Base-by-base conservation (phyloP, 2,113 vertebrate species). In the Gorsachius goisagi region DNA sequence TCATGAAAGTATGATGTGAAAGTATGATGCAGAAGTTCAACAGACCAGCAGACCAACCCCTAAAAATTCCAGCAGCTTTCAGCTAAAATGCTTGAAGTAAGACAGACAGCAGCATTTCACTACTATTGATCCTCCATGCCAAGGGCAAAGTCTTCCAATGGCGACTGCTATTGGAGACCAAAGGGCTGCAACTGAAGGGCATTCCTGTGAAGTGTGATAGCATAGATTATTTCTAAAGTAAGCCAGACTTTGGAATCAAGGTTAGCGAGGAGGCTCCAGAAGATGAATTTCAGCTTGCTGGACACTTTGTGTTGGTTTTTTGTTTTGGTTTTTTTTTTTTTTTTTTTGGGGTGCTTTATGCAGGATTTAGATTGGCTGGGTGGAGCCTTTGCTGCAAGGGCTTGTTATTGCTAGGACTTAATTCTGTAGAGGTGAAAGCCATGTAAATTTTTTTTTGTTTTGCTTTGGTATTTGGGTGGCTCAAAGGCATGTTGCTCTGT, bases 121-220 rank as follows among this genome's bases (percentile, higher is more conserved):
- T 10, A 4, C 18, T 45, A 1, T 1, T 12, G 28, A 21, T 26
- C 50, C 26, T 64, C 26, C 5, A 0, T 7, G 55, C 0, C 0
- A 26, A 16, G 0, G 3, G 37, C 62, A 64, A 10, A 75, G 50
- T 27, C 44, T 63, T 53, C 41, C n/a, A 11, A 0, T 0, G 2
- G 33, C 18, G 33, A 20, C 44, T 30, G 72, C 77, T 67, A 1
- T 2, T 44, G 67, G 49, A 58, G 50, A 71, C 5, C 26, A 60
- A 37, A 28, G 26, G 27, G 45, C 64, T 52, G 68, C 49, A 52
- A 75, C 56, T 20, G 23, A 22, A 7, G 23, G 39, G 68, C 2
- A 4, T 41, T 30, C 11, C 55, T 47, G 28, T 33, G 44, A n/a
- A 2, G 5, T 1, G 5, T 18, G 20, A 9, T 26, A 21, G 26